Percentiles rank a stretch among this genome's conserved stretches.
phyloP scores from a whole-genome alignment of 2,797 vertebrate genomes.

The Manis javanica region DNA sequence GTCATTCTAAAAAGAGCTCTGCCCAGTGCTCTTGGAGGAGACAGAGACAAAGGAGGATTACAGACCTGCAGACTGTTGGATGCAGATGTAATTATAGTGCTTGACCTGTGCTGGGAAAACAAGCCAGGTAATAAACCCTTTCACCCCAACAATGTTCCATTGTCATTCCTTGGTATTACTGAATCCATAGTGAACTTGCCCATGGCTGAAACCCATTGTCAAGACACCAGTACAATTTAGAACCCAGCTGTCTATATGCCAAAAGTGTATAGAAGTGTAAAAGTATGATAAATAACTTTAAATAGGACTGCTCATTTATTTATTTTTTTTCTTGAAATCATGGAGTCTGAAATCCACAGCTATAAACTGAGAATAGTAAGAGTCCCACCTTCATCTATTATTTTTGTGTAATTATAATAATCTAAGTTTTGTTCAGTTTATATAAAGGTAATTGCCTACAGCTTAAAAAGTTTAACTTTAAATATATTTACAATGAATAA shows the following conservation, averaged over 20 bases:
- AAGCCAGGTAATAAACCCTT: no score
- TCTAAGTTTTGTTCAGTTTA: not conserved
- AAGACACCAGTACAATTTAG: not conserved
- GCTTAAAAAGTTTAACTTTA: not conserved
- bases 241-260: not conserved
- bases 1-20: no score
- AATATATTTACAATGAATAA: not conserved
- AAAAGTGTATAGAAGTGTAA: not conserved
- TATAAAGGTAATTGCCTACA: not conserved
- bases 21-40: no score
- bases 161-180: no score
- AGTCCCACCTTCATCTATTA: not conserved
- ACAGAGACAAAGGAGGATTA: no score
- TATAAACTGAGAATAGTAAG: not conserved
- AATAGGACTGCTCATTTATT: not conserved
- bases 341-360: not conserved
- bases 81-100: no score
- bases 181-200: no score
- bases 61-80: no score
- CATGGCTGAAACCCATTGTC: no score
- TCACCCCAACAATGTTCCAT: no score
- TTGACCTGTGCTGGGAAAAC: no score
- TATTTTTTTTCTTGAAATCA: not conserved
- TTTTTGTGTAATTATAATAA: not conserved
- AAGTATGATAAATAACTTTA: not conserved